Conservation (phyloP, 2,113 vertebrate genomes). For the Caretta caretta region DNA sequence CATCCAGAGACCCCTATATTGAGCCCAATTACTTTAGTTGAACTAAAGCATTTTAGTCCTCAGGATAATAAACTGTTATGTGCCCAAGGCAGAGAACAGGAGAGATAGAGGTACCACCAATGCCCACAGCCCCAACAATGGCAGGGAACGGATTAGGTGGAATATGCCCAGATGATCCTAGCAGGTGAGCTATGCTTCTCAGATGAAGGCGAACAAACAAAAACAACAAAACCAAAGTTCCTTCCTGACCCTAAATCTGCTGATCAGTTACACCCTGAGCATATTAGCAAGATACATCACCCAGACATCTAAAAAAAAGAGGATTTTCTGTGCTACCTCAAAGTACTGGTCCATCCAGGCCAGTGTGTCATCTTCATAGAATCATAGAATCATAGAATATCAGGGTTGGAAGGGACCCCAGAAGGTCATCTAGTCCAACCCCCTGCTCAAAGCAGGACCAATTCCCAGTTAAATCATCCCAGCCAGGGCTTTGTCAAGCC, state of each 20-base stretch:
- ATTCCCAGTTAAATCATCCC: too few species aligned
- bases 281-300: neutral
- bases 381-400: too few species aligned
- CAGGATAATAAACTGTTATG: neutral
- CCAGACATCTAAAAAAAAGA: neutral
- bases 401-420: too few species aligned
- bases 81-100: neutral
- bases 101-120: neutral
- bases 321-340: neutral
- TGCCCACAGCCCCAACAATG: neutral
- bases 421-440: too few species aligned
- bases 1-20: neutral
- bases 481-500: too few species aligned
- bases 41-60: neutral
- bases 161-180: neutral
- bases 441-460: too few species aligned
- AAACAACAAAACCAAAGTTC: neutral
- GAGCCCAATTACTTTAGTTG: neutral
- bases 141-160: neutral
- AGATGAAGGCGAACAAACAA: neutral
- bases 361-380: neutral
- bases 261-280: neutral
- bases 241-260: neutral
- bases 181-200: neutral
- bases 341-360: neutral